Conservation (phyloP, 2,113 vertebrate genomes). For the Nannobrachium achirus region DNA sequence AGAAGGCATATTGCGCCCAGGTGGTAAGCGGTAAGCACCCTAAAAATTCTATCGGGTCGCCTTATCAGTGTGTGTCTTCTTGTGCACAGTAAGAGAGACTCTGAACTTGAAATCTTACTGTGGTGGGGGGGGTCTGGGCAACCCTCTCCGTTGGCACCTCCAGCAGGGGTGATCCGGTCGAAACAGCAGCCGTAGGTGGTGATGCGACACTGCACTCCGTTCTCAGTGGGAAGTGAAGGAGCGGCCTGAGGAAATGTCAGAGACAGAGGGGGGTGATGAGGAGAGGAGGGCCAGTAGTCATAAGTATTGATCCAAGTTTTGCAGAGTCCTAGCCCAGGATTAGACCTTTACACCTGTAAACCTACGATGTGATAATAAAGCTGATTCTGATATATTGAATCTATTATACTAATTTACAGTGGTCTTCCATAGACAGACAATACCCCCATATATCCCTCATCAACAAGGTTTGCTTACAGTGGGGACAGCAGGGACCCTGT, state of each 20-base stretch:
- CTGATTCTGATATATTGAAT: not conserved
- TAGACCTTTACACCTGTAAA: no score
- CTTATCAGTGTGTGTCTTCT: no score
- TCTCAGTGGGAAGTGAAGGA: conserved; percentile 68
- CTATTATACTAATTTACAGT: not conserved
- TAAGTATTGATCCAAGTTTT: no score
- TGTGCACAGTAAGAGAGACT: no score
- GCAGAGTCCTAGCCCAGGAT: no score
- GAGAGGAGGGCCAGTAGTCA: not conserved
- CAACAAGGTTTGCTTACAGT: conserved; percentile 70
- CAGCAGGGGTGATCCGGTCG: conserved; percentile 83
- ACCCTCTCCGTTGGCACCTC: conserved; percentile 88
- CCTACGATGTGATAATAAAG: no score
- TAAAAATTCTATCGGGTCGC: no score
- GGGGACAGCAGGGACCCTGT: conserved; percentile 43
- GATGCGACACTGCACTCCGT: conserved; percentile 76
- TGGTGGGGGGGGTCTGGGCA: conserved; percentile 81
- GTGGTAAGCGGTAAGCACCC: no score
- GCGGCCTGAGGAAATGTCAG: conserved; percentile 35
- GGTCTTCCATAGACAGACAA: not conserved
- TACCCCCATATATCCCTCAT: not conserved
- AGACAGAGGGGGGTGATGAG: not conserved
- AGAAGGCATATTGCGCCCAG: no score
- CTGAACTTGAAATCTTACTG: conserved; percentile 77
- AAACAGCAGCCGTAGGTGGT: conserved; percentile 91